These are phyloP conservation scores for Sebastiscus tertius DNA, from an alignment of 2,797 vertebrate genomes.

Conservation along the genomic window DNA sequence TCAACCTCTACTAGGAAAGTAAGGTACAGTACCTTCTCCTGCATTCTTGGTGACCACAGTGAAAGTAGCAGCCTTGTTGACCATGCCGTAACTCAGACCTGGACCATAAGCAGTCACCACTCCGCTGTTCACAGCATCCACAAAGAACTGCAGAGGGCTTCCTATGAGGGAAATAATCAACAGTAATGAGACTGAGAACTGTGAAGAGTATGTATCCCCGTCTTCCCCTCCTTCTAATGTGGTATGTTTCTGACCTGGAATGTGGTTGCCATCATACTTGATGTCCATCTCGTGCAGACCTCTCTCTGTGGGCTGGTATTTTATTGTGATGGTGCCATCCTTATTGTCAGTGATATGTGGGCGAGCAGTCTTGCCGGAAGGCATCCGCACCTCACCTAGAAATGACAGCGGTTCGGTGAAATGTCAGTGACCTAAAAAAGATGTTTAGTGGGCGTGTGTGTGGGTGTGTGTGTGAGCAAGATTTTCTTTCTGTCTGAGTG, in stretches of 20 bases:
- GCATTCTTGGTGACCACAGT: constrained; percentile 97
- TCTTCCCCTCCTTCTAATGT: background rate
- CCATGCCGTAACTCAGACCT: constrained; percentile 94
- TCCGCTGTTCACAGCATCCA: constrained; percentile 91
- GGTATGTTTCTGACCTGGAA: constrained; percentile 85
- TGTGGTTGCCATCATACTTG: constrained; percentile 97
- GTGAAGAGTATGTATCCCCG: background rate
- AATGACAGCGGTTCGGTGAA: constrained; percentile 25
- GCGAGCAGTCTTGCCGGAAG: constrained; percentile 91
- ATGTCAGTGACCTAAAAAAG: constrained; percentile 27
- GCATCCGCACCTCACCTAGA: constrained; percentile 95
- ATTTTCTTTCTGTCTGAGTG: background rate
- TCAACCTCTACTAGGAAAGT: background rate
- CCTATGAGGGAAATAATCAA: constrained; percentile 73
- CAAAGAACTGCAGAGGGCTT: constrained; percentile 96
- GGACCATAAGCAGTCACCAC: constrained; percentile 95
- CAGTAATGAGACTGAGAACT: background rate
- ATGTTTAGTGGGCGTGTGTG: background rate
- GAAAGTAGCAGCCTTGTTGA: constrained; percentile 94
- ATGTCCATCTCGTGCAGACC: constrained; percentile 98
- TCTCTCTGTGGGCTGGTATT: constrained; percentile 92
- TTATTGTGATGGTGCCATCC: constrained; percentile 94
- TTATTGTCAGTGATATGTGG: constrained; percentile 96
- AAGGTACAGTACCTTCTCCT: constrained; percentile 87
- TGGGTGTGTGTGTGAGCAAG: background rate